Percentiles rank a stretch among this genome's conserved stretches.
Evolutionary conservation across 2,888 invertebrate genomes (phyloP).

Genomic region (Reticulitermes lucifugus): DNA sequence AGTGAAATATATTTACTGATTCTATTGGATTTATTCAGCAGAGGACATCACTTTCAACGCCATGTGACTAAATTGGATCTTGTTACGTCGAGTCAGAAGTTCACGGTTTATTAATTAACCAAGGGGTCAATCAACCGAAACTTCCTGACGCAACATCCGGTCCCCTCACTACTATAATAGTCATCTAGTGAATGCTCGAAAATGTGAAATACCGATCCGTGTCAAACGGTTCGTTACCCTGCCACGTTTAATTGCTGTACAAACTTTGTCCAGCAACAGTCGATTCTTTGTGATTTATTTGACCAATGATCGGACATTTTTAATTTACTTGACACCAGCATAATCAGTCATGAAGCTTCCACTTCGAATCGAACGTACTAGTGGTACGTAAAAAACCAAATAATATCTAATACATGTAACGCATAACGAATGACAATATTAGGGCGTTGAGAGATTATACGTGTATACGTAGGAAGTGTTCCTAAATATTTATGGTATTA

Average conservation of each 20-base stretch:
- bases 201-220: constrained; percentile 37
- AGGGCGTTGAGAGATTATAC: too few relatives aligned
- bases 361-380: not conserved
- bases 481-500: too few relatives aligned
- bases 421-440: not conserved
- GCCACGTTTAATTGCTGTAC: constrained; percentile 37
- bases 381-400: not conserved
- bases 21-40: constrained; percentile 31
- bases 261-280: constrained; percentile 30
- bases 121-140: constrained; percentile 40
- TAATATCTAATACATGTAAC: not conserved
- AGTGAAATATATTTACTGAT: constrained; percentile 28
- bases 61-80: constrained; percentile 40
- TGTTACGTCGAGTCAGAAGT: constrained; percentile 31
- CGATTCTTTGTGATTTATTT: constrained; percentile 38
- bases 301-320: constrained; percentile 30
- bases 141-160: constrained; percentile 36
- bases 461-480: too few relatives aligned
- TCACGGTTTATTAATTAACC: constrained; percentile 43
- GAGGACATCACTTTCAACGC: constrained; percentile 29
- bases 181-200: constrained; percentile 19
- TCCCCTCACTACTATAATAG: not conserved
- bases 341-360: constrained; percentile 3
- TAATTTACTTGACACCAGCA: constrained; percentile 22
- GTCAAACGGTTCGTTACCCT: constrained; percentile 41